A percentile compares a stretch with the other conserved stretches of the same genome.
Evolutionary conservation across 2,113 vertebrate species (phyloP).

Genomic region (Cyphomyrus discorhynchus): DNA sequence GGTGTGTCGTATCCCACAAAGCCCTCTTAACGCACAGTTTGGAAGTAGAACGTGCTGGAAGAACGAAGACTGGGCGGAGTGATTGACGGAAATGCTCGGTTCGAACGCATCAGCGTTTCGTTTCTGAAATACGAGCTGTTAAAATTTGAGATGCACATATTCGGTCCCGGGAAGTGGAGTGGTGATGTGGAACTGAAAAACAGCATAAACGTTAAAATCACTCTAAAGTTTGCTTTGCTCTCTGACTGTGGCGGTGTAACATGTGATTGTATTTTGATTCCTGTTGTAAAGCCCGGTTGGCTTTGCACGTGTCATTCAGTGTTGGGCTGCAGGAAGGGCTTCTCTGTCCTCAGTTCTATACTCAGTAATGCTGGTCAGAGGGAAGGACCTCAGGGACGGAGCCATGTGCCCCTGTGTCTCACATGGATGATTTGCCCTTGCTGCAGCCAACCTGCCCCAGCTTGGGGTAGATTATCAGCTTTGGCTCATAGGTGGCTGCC

Average conservation of each 20-base stretch:
- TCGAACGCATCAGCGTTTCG: neutral
- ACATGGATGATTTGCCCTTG: neutral
- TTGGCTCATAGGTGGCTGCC: neutral
- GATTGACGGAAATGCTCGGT: neutral
- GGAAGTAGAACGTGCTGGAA: neutral
- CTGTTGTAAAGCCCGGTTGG: neutral
- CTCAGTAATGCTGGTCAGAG: slow-evolving; percentile 9
- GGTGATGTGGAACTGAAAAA: neutral
- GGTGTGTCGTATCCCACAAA: slow-evolving; percentile 1
- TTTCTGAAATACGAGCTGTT: neutral
- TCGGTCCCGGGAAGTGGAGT: neutral
- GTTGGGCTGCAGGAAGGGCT: neutral
- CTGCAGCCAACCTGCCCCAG: neutral
- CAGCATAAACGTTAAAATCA: neutral
- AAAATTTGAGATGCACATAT: neutral
- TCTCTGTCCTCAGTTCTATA: neutral
- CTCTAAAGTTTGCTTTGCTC: neutral
- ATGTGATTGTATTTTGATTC: neutral
- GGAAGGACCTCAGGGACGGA: neutral
- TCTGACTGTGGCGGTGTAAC: neutral
- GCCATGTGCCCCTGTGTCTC: neutral
- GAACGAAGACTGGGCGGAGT: neutral
- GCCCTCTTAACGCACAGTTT: neutral
- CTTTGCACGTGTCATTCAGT: neutral
- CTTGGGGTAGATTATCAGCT: slow-evolving; percentile 13